phyloP scores from a whole-genome alignment of 1,140 invertebrate genomes.

The Drosophila bocki region DNA sequence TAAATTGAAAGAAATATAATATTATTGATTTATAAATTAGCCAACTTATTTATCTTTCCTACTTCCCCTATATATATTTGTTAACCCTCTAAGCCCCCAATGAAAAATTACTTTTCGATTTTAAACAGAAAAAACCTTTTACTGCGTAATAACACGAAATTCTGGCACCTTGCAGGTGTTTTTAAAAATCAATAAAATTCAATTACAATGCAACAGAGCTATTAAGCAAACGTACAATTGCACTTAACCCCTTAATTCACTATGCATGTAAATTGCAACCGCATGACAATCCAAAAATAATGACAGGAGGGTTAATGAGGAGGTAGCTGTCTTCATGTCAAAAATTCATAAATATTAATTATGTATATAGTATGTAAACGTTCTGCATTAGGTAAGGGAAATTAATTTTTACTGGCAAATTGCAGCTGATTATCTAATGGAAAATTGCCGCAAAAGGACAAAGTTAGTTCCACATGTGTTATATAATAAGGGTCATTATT shows the following conservation, averaged over 20 bases:
- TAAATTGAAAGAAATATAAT: no score
- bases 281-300: constrained; percentile 13
- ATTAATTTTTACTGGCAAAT: background rate
- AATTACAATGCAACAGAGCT: constrained; percentile 14
- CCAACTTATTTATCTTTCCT: background rate
- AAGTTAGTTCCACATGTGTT: background rate
- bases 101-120: no score
- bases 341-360: background rate
- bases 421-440: constrained; percentile 3
- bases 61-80: background rate
- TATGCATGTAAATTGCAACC: constrained; percentile 38
- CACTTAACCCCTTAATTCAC: constrained; percentile 13
- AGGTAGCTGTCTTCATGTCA: background rate
- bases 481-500: constrained; percentile 1
- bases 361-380: background rate
- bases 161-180: background rate
- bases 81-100: no score
- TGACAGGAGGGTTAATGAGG: background rate
- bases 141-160: background rate
- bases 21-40: background rate
- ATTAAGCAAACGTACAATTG: constrained; percentile 18
- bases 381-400: background rate
- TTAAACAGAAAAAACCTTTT: background rate
- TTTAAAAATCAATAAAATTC: constrained; percentile 6
- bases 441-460: constrained; percentile 1